Evolutionary conservation across 2,888 invertebrate genomes (phyloP).

Genomic region (Sinhomidia bicolor): DNA sequence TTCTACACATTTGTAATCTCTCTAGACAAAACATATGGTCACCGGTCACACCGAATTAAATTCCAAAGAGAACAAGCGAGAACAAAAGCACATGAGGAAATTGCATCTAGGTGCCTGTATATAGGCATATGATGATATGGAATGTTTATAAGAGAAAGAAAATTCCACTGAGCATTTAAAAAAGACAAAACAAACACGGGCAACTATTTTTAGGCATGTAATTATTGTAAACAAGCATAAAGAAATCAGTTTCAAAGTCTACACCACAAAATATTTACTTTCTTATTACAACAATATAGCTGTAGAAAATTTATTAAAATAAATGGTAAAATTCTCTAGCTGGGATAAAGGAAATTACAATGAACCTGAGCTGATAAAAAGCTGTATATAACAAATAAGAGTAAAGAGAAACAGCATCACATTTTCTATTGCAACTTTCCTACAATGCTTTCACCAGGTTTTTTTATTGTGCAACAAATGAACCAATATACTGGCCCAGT

Average conservation of each 20-base stretch:
- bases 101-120: too few relatives aligned
- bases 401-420: neutral
- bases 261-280: too few relatives aligned
- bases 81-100: neutral
- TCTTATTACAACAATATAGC: neutral
- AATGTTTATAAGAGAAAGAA: neutral
- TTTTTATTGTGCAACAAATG: neutral
- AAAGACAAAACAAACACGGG: too few relatives aligned
- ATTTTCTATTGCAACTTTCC: neutral
- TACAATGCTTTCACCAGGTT: neutral
- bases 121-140: neutral
- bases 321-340: neutral
- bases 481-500: neutral
- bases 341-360: neutral
- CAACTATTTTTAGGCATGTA: too few relatives aligned
- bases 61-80: slow-evolving; percentile 44
- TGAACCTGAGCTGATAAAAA: neutral
- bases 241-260: too few relatives aligned
- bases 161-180: too few relatives aligned
- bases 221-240: too few relatives aligned
- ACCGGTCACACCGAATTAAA: slow-evolving; percentile 46
- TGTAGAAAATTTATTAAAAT: neutral
- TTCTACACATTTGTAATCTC: neutral
- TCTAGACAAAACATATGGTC: slow-evolving; percentile 32
- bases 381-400: neutral